phyloP scores from a whole-genome alignment of 2,888 invertebrate species.

The Lycaena phlaeas region DNA sequence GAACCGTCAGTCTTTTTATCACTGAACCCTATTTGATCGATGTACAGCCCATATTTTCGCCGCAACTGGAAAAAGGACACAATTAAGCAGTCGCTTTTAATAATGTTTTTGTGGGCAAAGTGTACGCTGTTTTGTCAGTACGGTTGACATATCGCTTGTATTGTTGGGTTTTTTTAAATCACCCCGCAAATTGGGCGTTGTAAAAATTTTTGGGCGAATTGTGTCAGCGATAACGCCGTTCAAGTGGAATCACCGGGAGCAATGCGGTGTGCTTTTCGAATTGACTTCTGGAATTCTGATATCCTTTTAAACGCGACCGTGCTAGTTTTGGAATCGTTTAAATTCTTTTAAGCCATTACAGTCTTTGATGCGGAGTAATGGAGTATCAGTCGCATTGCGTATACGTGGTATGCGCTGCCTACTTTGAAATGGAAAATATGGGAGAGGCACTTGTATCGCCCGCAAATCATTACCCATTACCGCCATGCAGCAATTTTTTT shows the following conservation, averaged over 20 bases:
- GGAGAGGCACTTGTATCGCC: too few relatives aligned
- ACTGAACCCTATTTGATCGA: background rate
- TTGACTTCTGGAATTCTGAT: background rate
- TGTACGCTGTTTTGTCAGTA: slow-evolving; percentile 36
- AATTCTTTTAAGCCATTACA: too few relatives aligned
- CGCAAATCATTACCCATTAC: too few relatives aligned
- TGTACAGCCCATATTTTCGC: background rate
- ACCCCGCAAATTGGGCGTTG: slow-evolving; percentile 10
- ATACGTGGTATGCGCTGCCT: too few relatives aligned
- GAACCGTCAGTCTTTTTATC: too few relatives aligned
- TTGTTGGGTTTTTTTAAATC: slow-evolving; percentile 7
- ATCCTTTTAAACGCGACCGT: background rate
- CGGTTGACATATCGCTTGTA: slow-evolving; percentile 34
- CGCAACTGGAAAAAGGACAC: slow-evolving; percentile 10
- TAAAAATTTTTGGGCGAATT: slow-evolving; percentile 17
- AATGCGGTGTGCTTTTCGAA: slow-evolving; percentile 12
- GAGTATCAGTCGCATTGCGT: too few relatives aligned
- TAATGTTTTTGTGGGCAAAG: slow-evolving; percentile 23
- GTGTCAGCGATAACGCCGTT: slow-evolving; percentile 19
- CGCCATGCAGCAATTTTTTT: too few relatives aligned
- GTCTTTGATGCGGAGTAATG: too few relatives aligned
- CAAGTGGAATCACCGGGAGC: slow-evolving; percentile 16
- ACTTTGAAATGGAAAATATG: too few relatives aligned
- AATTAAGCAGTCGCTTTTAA: slow-evolving; percentile 14
- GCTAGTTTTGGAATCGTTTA: background rate